Base-by-base conservation (phyloP, 2,888 invertebrate genomes). In the Stenichneumon culpator region DNA sequence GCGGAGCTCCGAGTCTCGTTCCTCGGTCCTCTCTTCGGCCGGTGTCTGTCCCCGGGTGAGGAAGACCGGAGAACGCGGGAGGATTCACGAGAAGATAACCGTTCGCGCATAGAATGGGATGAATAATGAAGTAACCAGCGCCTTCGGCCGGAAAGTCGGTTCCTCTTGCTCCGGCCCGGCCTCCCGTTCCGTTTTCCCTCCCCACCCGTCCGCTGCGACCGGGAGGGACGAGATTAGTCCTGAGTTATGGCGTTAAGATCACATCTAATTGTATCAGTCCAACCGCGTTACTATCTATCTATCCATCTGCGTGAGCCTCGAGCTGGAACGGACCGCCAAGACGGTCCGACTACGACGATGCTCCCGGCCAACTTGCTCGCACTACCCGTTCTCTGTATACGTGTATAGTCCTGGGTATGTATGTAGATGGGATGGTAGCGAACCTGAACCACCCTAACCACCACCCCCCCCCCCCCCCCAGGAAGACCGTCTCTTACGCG, bases 241-340 rank as follows among this genome's bases (percentile, higher is more conserved):
- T 93, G 93, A 94, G 92, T 94, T 93, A 94, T 93, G 91, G 93
- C 90, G 91, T 91, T 92, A 91, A 93, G 93, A 93, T 94, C 92
- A 91, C 91, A 93, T 94, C 93, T 93, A 93, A 94, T 94, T 93
- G 93, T 94, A 94, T 94, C 94, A 93, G 93, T 91, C 90, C 88
- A 88, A 90, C 89, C 89, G 84, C 63, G 87, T 89, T 88, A 90
- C 92, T 93, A 93, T 93, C 92, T 93, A 90, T 90, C 92, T 90
- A 91, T 92, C 92, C 92, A 93, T 93, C 92, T 92, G 92, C 89
- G 90, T 89, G 73, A 80, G 79, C 82, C 80, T 69, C 86, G 83
- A 80, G 86, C 82, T 77, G 69, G 69, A 78, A 75, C 39, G 47
- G 78, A 67, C 65, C 82, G 44, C 67, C 54, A 80, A 83, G 79